Evolutionary conservation across 2,797 vertebrate genomes (phyloP).

Genomic region (Acrocephalus scirpaceus): DNA sequence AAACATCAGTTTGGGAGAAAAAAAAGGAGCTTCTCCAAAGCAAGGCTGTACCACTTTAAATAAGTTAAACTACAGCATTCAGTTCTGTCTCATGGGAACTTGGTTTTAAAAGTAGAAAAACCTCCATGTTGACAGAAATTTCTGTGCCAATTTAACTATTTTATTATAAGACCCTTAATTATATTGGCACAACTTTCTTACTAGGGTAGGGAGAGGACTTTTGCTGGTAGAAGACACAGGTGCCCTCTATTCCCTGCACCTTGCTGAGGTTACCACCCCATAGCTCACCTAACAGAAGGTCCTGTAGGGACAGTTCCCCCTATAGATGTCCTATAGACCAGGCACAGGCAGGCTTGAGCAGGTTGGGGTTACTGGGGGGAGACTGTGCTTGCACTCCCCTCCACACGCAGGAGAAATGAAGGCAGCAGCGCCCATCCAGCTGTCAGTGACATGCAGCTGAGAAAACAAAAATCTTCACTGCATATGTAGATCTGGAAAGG

Average conservation of each 20-base stretch:
- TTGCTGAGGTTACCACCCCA: neutral
- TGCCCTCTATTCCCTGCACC: neutral
- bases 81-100: neutral
- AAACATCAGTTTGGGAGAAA: neutral
- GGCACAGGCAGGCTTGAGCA: neutral
- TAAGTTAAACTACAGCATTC: neutral
- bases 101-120: neutral
- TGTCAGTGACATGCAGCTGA: neutral
- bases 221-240: neutral
- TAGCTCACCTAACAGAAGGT: neutral
- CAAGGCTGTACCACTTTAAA: neutral
- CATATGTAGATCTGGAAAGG: neutral
- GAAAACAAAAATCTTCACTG: neutral
- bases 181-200: neutral
- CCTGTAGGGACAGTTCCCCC: accelerated
- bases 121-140: accelerated
- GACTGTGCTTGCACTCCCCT: neutral
- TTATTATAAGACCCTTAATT: neutral
- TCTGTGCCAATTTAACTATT: neutral
- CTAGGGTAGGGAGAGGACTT: neutral
- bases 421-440: neutral
- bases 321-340: neutral
- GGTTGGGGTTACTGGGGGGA: neutral
- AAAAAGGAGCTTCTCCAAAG: neutral
- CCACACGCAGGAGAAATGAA: neutral